phyloP scores from a whole-genome alignment of 53 echinoderm and acorn worm genomes.

The Crossaster papposus region DNA sequence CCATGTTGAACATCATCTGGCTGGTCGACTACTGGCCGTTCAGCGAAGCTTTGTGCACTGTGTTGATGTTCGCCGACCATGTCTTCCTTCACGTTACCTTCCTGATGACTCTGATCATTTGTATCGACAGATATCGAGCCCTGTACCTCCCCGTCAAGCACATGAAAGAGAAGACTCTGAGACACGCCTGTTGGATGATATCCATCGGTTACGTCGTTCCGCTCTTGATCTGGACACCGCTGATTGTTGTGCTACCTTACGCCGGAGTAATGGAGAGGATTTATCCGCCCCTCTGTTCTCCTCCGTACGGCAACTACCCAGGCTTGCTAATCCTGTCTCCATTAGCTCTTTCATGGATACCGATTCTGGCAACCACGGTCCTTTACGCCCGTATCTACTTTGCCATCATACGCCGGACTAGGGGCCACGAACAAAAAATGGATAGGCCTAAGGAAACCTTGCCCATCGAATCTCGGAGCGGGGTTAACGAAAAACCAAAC shows the following conservation, averaged over 20 bases:
- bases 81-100: slow-evolving; percentile 50
- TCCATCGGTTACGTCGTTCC: slow-evolving; percentile 57
- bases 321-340: slow-evolving; percentile 20
- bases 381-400: slow-evolving; percentile 55
- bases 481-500: background rate
- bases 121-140: slow-evolving; percentile 69
- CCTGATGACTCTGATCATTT: slow-evolving; percentile 56
- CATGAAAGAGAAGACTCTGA: slow-evolving; percentile 42
- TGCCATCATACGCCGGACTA: slow-evolving; percentile 34
- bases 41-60: slow-evolving; percentile 29
- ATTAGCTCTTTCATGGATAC: slow-evolving; percentile 47
- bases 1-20: slow-evolving; percentile 18
- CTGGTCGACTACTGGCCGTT: slow-evolving; percentile 61
- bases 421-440: background rate
- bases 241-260: slow-evolving; percentile 56
- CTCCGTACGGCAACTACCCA: slow-evolving; percentile 21
- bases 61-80: slow-evolving; percentile 43
- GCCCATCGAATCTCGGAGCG: background rate
- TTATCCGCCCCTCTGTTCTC: slow-evolving; percentile 20
- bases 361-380: slow-evolving; percentile 39
- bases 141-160: slow-evolving; percentile 60
- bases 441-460: background rate
- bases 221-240: slow-evolving; percentile 57
- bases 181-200: slow-evolving; percentile 61
- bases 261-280: slow-evolving; percentile 2